phyloP scores from a whole-genome alignment of 2,888 invertebrate genomes.

The Aphodius granarius region DNA sequence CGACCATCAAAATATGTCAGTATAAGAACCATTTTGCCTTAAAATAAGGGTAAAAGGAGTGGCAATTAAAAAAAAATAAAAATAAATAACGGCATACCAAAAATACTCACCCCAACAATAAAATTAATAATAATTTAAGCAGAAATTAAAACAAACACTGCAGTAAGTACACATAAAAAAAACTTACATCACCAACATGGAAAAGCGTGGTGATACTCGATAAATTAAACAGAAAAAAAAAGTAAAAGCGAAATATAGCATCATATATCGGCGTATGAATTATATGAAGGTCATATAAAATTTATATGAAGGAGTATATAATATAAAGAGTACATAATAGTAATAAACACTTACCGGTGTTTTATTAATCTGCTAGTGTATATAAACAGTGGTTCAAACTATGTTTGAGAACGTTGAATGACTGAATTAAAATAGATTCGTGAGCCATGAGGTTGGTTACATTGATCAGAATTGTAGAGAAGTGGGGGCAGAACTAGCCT shows the following conservation, averaged over 20 bases:
- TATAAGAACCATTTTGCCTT: constrained; percentile 3
- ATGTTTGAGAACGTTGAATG: no score
- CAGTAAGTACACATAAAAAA: no score
- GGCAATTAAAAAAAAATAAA: no score
- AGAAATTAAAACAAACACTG: neutral
- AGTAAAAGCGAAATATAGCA: neutral
- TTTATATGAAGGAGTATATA: no score
- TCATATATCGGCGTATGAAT: no score
- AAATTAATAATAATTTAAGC: neutral
- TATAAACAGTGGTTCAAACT: neutral
- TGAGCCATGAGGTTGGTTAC: neutral
- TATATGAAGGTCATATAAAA: neutral
- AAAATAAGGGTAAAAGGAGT: neutral
- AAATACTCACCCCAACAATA: no score
- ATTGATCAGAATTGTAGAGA: neutral
- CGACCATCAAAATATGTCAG: constrained; percentile 44
- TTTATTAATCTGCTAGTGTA: neutral
- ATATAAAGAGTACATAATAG: no score
- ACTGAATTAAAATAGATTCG: neutral
- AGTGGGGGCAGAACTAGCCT: no score
- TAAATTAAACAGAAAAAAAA: neutral
- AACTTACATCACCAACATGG: neutral
- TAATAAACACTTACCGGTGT: neutral
- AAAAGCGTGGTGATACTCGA: neutral
- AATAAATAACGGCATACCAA: no score